Evolutionary conservation across 2,888 invertebrate species (phyloP).

Genomic region (Pimpla rufipes): DNA sequence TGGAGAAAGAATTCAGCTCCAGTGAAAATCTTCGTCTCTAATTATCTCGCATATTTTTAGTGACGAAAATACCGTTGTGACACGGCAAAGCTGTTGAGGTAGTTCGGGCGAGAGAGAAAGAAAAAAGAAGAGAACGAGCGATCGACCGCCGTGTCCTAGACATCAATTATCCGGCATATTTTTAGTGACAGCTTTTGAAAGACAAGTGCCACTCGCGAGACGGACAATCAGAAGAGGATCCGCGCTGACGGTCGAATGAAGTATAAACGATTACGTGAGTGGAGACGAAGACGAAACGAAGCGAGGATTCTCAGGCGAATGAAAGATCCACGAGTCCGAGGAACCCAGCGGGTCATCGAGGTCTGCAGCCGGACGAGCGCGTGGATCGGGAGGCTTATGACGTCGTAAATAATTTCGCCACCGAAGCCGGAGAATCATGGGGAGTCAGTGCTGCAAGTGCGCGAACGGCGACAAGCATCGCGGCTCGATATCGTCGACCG

Average conservation of each 20-base stretch:
- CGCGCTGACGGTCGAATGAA: conserved; percentile 51
- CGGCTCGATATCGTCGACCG: conserved; percentile 74
- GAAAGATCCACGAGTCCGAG: conserved; percentile 40
- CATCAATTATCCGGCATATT: conserved; percentile 17
- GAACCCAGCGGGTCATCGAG: conserved; percentile 27
- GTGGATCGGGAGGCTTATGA: conserved; percentile 1
- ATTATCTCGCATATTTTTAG: conserved; percentile 21
- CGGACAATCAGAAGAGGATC: not conserved
- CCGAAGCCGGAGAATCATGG: conserved; percentile 76
- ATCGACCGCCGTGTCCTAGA: not conserved
- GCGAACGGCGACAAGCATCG: conserved; percentile 80
- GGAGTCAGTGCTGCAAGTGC: conserved; percentile 85
- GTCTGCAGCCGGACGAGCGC: not conserved
- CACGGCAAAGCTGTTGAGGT: too few species aligned
- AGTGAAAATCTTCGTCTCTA: not conserved
- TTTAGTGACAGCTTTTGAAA: conserved; percentile 28
- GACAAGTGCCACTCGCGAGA: conserved; percentile 5
- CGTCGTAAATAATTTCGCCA: conserved; percentile 26
- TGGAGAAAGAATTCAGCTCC: not conserved
- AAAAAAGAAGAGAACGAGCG: not conserved
- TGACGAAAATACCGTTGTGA: conserved; percentile 13
- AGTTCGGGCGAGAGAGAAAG: not conserved
- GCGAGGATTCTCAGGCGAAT: conserved; percentile 51
- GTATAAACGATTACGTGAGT: conserved; percentile 70
- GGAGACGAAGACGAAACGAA: conserved; percentile 39